Evolutionary conservation across 1,140 invertebrate species (phyloP), one percentile per base, ranked within the genome.

Genomic region (Schlechtendalia chinensis): DNA sequence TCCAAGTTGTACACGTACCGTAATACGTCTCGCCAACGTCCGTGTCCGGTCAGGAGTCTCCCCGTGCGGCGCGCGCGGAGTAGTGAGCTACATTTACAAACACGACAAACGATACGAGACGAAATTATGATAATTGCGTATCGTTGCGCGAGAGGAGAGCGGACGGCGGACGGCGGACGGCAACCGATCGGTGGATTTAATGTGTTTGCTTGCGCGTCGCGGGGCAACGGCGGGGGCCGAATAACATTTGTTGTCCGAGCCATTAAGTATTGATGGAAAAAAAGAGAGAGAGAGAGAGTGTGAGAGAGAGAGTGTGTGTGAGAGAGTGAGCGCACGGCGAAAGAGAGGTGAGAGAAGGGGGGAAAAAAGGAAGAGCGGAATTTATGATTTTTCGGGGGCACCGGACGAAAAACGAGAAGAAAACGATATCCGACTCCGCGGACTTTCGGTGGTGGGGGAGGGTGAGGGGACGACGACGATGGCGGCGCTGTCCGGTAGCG

Each of bases 251-350:
- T 79, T 79, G 75, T 79, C 75, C 75, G 75, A 79, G 75, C 75
- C 75, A 79, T 79, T 79, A 79, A 79, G 75, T 79, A 79, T 79
- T 79, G 75, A 79, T 79, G 75, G 75, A 79, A 79, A 79, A 79
- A 79, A 79, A 50, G 47, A 63, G 17, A 24, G 24, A 77, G 27
- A n/a, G 8, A 56, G 27, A 54, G 17, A 56, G 53, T n/a, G 29
- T 19, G 53, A 32, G 53, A 8, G 71, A 39, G 27, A n/a, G 8
- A 56, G 27, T 29, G 17, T 32, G 53, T n/a, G 29, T 19, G 53
- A 32, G 53, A 8, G 71, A 39, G n/a, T n/a, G n/a, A n/a, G n/a
- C n/a, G n/a, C n/a, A n/a, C n/a, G n/a, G n/a, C n/a, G 27, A n/a
- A 16, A 56, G 27, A 54, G 17, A 56, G 53, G 29, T 19, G 53